These are phyloP conservation scores for Grapholita molesta DNA, from an alignment of 1,140 invertebrate genomes.

Conservation along the genomic window DNA sequence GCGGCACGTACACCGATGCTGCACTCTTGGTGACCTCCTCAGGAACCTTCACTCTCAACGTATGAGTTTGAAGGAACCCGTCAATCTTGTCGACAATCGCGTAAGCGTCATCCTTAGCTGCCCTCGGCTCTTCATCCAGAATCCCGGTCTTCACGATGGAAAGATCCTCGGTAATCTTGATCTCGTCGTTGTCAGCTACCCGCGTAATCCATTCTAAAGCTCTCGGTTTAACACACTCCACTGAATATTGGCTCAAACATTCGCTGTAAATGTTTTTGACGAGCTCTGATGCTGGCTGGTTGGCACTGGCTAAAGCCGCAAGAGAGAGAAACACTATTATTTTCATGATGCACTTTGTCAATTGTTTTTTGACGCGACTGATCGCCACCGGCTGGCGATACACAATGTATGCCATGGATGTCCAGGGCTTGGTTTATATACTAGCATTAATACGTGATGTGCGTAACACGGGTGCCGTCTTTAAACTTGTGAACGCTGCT, in stretches of 20 bases:
- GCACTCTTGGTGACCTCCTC: slow-evolving; percentile 78
- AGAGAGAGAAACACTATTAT: slow-evolving; percentile 62
- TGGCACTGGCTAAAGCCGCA: slow-evolving; percentile 52
- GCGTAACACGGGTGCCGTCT: slow-evolving; percentile 56
- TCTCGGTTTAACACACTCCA: slow-evolving; percentile 86
- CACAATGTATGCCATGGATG: slow-evolving; percentile 72
- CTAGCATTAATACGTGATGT: slow-evolving; percentile 76
- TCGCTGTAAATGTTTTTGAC: slow-evolving; percentile 81
- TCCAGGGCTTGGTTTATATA: slow-evolving; percentile 76
- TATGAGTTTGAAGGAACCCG: slow-evolving; percentile 81
- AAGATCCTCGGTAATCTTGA: slow-evolving; percentile 86
- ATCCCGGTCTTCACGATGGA: slow-evolving; percentile 81
- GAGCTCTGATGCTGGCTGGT: slow-evolving; percentile 79
- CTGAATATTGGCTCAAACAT: slow-evolving; percentile 82
- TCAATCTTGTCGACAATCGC: slow-evolving; percentile 82
- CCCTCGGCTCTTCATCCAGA: slow-evolving; percentile 62
- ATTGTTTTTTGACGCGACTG: slow-evolving; percentile 50
- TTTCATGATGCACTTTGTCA: slow-evolving; percentile 66
- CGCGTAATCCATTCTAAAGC: slow-evolving; percentile 84
- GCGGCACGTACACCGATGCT: slow-evolving; percentile 81
- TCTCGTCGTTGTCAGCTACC: slow-evolving; percentile 82
- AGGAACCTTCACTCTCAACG: slow-evolving; percentile 81
- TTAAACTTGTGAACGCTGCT: slow-evolving; percentile 33
- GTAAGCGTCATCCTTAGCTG: slow-evolving; percentile 61
- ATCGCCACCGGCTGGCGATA: slow-evolving; percentile 60